Evolutionary conservation across 2,113 vertebrate genomes (phyloP), one percentile per base, ranked within the genome.

Genomic region (Ariopsis seemanni): DNA sequence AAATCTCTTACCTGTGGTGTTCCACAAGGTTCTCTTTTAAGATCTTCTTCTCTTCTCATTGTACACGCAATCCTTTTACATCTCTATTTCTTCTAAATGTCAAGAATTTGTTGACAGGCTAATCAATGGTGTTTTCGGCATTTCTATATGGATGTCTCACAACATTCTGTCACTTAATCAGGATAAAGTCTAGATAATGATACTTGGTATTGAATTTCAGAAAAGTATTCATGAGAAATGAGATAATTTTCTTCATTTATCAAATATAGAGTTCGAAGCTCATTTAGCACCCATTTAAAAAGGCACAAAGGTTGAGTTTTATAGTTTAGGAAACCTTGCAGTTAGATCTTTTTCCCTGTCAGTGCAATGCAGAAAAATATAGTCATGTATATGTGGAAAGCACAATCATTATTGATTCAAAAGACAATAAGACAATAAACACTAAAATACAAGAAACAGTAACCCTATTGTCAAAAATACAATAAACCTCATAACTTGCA

Each of bases 161-260:
- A 79, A 79, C 77, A 55, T 55, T 79, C 48, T 14, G 9, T 52
- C 52, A 22, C 20, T 11, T 50, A 77, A 25, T 52, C 42, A 52
- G 20, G 20, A 50, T 48, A 25, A 11, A 75, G 12, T 20, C 72
- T 75, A 52, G 48, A n/a, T 77, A 77, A 53, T 25, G 74, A 77
- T 12, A 77, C 48, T 48, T 48, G 48, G 48, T 53, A n/a, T 77
- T 77, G 22, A 77, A 52, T 77, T 77, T 77, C 74, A 52, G 22
- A 7, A 77, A 77, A 14, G 48, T n/a, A 77, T 77, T 52, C 72
- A 22, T 75, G 20, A 52, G 74, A 77, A 77, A 77, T 25, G 52
- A 53, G 10, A 80, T 58, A n/a, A 18, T 57, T 80, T 58, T 80
- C n/a, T 80, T 58, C 53, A 80, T 58, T 80, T 57, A 80, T 80